These are phyloP conservation scores for Caenorhabditis sp. DNA, from an alignment of 2,888 invertebrate genomes.

Conservation along the genomic window DNA sequence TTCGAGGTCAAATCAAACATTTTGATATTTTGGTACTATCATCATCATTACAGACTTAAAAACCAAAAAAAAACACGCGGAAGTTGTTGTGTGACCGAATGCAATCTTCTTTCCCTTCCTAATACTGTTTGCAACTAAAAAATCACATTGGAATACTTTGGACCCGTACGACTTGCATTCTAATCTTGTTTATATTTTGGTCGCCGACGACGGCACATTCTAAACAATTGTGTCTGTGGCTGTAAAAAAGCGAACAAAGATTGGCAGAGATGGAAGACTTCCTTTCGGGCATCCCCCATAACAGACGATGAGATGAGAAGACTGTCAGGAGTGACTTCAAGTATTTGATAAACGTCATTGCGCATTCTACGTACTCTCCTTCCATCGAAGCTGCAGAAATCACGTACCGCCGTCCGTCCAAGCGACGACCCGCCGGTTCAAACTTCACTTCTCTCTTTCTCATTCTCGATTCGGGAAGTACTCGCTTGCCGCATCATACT, in stretches of 20 bases:
- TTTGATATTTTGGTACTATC: background rate
- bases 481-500: background rate
- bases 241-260: constrained; percentile 31
- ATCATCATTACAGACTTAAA: too few species aligned
- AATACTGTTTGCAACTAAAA: background rate
- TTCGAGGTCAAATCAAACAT: constrained; percentile 22
- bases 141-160: constrained; percentile 16
- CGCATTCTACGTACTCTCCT: constrained; percentile 42
- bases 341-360: constrained; percentile 45
- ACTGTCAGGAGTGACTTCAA: constrained; percentile 7
- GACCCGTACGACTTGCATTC: constrained; percentile 8
- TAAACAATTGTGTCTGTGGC: constrained; percentile 13
- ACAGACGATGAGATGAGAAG: background rate
- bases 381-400: constrained; percentile 31
- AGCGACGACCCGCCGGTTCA: constrained; percentile 41
- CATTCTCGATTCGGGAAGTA: constrained; percentile 42
- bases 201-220: constrained; percentile 3
- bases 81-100: too few species aligned
- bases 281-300: background rate
- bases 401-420: constrained; percentile 24
- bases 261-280: background rate
- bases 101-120: background rate
- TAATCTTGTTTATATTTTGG: constrained; percentile 40
- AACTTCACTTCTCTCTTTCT: constrained; percentile 43
- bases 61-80: background rate